Base-by-base conservation (phyloP, 92 coral and sea anemone genomes). In the Actinernus sp. region DNA sequence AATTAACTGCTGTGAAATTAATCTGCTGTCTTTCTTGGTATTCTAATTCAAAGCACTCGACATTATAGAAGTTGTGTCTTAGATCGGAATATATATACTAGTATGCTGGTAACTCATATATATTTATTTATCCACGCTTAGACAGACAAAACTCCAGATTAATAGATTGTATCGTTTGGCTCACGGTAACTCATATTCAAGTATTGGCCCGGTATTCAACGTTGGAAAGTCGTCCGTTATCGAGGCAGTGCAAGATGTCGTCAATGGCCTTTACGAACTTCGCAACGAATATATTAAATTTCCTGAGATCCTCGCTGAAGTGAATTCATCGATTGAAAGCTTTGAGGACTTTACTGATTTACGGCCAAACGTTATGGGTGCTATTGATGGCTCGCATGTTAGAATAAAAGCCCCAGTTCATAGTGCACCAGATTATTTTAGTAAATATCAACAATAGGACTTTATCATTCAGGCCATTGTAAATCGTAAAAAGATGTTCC, bases 101-200 rank as follows among this genome's bases (percentile, higher is more conserved):
- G n/a, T n/a, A n/a, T n/a, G n/a, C n/a, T n/a, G n/a, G n/a, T n/a
- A n/a, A n/a, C n/a, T n/a, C n/a, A n/a, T n/a, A n/a, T n/a, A n/a
- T n/a, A n/a, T n/a, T n/a, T n/a, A n/a, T n/a, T n/a, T n/a, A n/a
- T n/a, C n/a, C n/a, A n/a, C n/a, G n/a, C n/a, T n/a, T n/a, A n/a
- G n/a, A n/a, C n/a, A n/a, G n/a, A n/a, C n/a, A n/a, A n/a, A n/a
- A n/a, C n/a, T n/a, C n/a, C n/a, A n/a, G n/a, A n/a, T n/a, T n/a
- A n/a, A n/a, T n/a, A n/a, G 74, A 62, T 65, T 74, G 16, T 74
- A 63, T 49, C 63, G 74, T 41, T 36, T 75, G 38, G 71, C 68
- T 44, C 68, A 45, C 27, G 71, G 81, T 7, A 73, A 51, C 23
- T 62, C 81, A 10, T 49, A 61, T 39, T 19, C 61, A 31, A 73